Percentiles rank a stretch among this genome's conserved stretches.
These are phyloP conservation scores for Clitarchus hookeri DNA, from an alignment of 2,888 invertebrate species.

Conservation along the genomic window DNA sequence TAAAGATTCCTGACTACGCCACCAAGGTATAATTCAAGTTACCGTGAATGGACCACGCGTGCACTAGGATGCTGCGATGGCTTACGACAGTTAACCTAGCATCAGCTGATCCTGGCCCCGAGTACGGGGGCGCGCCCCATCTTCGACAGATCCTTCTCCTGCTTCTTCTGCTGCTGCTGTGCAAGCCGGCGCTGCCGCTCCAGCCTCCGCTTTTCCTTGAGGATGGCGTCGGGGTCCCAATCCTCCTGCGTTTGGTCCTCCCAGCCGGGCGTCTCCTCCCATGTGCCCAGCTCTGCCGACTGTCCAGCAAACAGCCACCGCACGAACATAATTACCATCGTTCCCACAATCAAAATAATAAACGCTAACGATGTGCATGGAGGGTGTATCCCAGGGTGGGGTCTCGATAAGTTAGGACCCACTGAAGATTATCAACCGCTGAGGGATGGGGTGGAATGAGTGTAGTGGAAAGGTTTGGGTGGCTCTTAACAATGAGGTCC, in stretches of 20 bases:
- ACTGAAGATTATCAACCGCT: too few relatives aligned
- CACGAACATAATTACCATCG: too few relatives aligned
- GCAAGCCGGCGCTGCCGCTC: conserved; percentile 37
- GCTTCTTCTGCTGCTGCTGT: conserved; percentile 38
- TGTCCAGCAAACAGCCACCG: not conserved
- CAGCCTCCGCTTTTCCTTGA: conserved; percentile 38
- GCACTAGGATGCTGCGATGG: not conserved
- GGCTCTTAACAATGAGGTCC: too few relatives aligned
- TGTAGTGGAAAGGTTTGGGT: too few relatives aligned
- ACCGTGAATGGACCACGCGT: too few relatives aligned
- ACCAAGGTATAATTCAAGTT: too few relatives aligned
- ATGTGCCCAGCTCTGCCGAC: conserved; percentile 40
- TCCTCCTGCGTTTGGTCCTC: conserved; percentile 41
- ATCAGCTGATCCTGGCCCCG: conserved; percentile 39
- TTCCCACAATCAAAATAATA: too few relatives aligned
- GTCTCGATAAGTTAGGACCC: too few relatives aligned
- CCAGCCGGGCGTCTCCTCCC: conserved; percentile 42
- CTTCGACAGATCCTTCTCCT: conserved; percentile 33
- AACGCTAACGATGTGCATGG: too few relatives aligned
- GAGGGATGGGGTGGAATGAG: too few relatives aligned
- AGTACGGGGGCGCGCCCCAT: conserved; percentile 30
- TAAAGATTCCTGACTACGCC: too few relatives aligned
- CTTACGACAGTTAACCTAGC: not conserved
- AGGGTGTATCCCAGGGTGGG: too few relatives aligned
- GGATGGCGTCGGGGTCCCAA: conserved; percentile 38